Base-by-base conservation (phyloP, 2,113 vertebrate genomes). In the Chlorodrepanis virens region DNA sequence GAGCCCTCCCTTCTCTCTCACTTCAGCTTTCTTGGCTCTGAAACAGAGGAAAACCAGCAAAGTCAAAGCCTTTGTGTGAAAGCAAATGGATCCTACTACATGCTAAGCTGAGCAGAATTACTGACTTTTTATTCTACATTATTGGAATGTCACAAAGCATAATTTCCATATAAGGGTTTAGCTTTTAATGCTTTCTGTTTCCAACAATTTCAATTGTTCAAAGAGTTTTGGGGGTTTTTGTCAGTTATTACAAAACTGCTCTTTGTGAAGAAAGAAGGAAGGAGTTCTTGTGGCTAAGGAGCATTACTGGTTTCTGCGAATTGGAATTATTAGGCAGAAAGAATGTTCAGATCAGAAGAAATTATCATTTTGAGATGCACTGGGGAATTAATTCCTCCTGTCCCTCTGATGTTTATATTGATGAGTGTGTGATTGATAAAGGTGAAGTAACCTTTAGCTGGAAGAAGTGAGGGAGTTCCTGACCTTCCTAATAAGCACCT, bases 21-120 rank as follows among this genome's bases (percentile, higher is more conserved):
- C 77, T 95, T 93, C 70, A 70, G 85, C 54, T 42, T 72, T 86
- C 77, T 94, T 96, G 94, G 94, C 91, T 90, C 63, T 65, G 61
- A 88, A 84, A 86, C 74, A 80, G 74, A 93, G 64, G 82, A 83
- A 81, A 67, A 39, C 12, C 75, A 57, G 63, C 60, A 77, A 84
- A 90, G 85, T 27, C 87, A 86, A 86, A 94, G 64, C 47, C 89
- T 93, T 93, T 94, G 53, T 89, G 56, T 76, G 87, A 61, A 90
- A 96, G 52, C 47, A 83, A 87, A 77, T 20, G 20, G 27, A 53
- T 86, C 24, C 79, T 64, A 19, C 76, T 79, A 39, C 57, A 42
- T 53, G 75, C 54, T 63, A 74, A 91, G 67, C 85, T 86, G 50
- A 93, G 71, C 87, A 83, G 75, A 90, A 91, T 74, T 65, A 65